phyloP scores from a whole-genome alignment of 1,140 invertebrate species.

The Drosophila suzukii region DNA sequence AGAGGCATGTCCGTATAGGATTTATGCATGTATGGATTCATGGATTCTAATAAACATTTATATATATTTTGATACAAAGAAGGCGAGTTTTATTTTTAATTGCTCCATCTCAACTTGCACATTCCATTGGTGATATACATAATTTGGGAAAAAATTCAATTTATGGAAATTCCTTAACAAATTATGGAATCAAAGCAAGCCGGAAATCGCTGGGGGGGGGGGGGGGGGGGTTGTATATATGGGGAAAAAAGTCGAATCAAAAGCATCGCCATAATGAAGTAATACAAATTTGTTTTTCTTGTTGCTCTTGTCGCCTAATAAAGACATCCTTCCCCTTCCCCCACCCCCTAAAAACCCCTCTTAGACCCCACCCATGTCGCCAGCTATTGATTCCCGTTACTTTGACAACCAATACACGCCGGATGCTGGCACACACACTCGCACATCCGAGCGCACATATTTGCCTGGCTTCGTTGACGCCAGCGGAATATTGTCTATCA shows the following conservation, averaged over 20 bases:
- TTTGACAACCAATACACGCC: conserved; percentile 69
- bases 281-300: conserved; percentile 65
- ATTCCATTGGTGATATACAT: conserved; percentile 35
- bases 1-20: conserved; percentile 60
- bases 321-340: conserved; percentile 42
- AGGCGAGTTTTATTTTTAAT: conserved; percentile 44
- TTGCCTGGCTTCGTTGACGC: conserved; percentile 68
- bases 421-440: conserved; percentile 57
- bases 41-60: conserved; percentile 57
- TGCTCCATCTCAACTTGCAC: conserved; percentile 15
- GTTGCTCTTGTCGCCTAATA: conserved; percentile 62
- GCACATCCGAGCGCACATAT: conserved; percentile 46
- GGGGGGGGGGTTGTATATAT: neutral
- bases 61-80: conserved; percentile 53
- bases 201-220: neutral
- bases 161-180: conserved; percentile 51
- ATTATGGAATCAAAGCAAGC: conserved; percentile 67
- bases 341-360: neutral
- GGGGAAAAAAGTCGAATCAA: conserved; percentile 53
- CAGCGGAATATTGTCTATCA: conserved; percentile 49
- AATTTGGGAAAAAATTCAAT: conserved; percentile 50
- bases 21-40: conserved; percentile 43
- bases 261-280: conserved; percentile 73
- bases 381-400: conserved; percentile 72
- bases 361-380: neutral